Base-by-base conservation (phyloP, 2,888 invertebrate species). In the Tinea semifulvella region DNA sequence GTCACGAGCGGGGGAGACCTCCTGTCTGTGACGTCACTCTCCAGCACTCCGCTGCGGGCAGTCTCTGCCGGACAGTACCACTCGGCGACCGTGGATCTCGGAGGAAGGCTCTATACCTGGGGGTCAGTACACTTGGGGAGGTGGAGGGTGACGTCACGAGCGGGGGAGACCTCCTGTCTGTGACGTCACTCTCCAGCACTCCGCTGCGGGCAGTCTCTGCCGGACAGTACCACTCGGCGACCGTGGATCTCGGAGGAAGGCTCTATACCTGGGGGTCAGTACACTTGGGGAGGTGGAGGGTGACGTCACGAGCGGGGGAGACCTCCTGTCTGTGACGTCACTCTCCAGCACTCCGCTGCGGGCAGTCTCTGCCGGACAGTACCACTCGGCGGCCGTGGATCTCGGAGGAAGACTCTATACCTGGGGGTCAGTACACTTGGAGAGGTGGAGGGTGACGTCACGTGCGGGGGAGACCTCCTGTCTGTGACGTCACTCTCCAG, bases 51-150 rank as follows among this genome's bases (percentile, higher is more conserved):
- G 40, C 84, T 94, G 18, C 67, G 86, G 0, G 79, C 87, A 46
- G 76, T 95, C 1, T 85, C 88, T 42, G 91, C 94, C 46, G 96
- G 96, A 0, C 95, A 96, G 63, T 96, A 96, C 71, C 97, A 97
- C 68, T 90, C 90, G 1, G 85, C 94, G 48, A 94, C 92, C 1
- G 71, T 95, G 1, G 90, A 93, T 18, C 84, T 84, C 1, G 86
- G 88, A 53, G 94, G 94, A 4, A 73, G 89, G 48, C 86, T 96
- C 1, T 96, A 90, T 61, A 91, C 90, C 1, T 97, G 96, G 96
- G 97, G 97, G 83, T 85, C 51, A 55, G 70, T 55, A 84, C 57
- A 71, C 86, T 60, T 40, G 85, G 77, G 19, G 88, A 56, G 81
- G 86, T 61, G 76, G 88, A 55, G 72, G 91, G 49, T 84, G 87